phyloP scores from a whole-genome alignment of 2,797 vertebrate species.

The Gymnoscopelus microlampas region DNA sequence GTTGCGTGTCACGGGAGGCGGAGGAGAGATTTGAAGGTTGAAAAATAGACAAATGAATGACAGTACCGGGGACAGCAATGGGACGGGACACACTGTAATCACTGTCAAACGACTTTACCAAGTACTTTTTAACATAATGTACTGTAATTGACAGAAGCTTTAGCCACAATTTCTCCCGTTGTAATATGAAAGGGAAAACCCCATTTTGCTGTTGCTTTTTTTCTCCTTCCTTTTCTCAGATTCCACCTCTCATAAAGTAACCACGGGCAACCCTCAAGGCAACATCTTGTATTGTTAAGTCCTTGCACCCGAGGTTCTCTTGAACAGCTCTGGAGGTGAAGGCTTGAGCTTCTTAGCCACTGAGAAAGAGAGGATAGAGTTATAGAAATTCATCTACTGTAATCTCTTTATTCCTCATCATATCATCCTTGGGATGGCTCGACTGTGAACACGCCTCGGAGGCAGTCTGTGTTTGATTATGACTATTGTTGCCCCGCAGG shows the following conservation, averaged over 20 bases:
- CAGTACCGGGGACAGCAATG: conserved; percentile 50
- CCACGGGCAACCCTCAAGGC: conserved; percentile 44
- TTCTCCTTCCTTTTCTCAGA: conserved; percentile 1
- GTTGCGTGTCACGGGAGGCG: conserved; percentile 39
- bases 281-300: conserved; percentile 17
- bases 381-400: no score
- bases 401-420: conserved; percentile 36
- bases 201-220: no score
- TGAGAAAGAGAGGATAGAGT: no score
- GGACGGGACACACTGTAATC: conserved; percentile 41
- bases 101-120: conserved; percentile 18
- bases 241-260: conserved; percentile 29
- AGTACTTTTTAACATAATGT: not conserved
- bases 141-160: conserved; percentile 43
- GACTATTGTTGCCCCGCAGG: conserved; percentile 32
- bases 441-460: conserved; percentile 32
- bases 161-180: conserved; percentile 2
- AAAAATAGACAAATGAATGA: conserved; percentile 71
- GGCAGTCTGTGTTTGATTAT: conserved; percentile 50
- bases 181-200: no score
- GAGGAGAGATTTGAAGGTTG: conserved; percentile 70
- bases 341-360: not conserved
- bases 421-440: conserved; percentile 33
- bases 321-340: conserved; percentile 22
- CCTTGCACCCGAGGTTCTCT: conserved; percentile 14